phyloP scores from a whole-genome alignment of 2,888 invertebrate genomes.

The Amblyjoppa fuscipennis region DNA sequence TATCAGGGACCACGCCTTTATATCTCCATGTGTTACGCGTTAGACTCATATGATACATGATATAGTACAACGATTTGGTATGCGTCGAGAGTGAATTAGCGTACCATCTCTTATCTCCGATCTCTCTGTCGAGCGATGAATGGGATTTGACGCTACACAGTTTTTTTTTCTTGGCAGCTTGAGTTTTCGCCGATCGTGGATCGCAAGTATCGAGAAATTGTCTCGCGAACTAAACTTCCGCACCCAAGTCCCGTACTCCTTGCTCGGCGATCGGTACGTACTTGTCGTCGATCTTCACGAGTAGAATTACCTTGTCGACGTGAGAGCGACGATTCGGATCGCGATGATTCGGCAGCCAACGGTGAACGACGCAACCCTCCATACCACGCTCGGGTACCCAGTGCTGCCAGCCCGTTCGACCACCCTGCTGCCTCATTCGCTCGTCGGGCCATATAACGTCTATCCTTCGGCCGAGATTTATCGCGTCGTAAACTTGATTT shows the following conservation, averaged over 20 bases:
- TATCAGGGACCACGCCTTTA: background rate
- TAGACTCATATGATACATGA: slow-evolving; percentile 74
- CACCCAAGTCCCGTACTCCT: slow-evolving; percentile 93
- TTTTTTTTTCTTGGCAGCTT: slow-evolving; percentile 48
- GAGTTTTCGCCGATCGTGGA: slow-evolving; percentile 43
- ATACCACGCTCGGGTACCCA: slow-evolving; percentile 97
- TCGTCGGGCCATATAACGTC: slow-evolving; percentile 99
- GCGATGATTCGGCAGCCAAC: slow-evolving; percentile 97
- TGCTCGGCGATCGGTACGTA: slow-evolving; percentile 97
- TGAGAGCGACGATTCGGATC: slow-evolving; percentile 95
- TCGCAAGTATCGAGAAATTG: background rate
- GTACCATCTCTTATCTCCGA: slow-evolving; percentile 22
- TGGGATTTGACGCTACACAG: slow-evolving; percentile 41
- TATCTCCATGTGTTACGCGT: slow-evolving; percentile 7
- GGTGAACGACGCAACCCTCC: slow-evolving; percentile 97
- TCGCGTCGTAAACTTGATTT: slow-evolving; percentile 94
- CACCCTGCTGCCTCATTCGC: slow-evolving; percentile 94
- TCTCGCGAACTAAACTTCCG: slow-evolving; percentile 86
- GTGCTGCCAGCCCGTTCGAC: slow-evolving; percentile 94
- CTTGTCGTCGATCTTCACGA: slow-evolving; percentile 96
- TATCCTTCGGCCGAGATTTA: slow-evolving; percentile 95
- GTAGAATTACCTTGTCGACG: slow-evolving; percentile 95
- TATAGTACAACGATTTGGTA: slow-evolving; percentile 77
- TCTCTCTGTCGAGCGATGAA: slow-evolving; percentile 27
- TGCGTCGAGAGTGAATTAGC: slow-evolving; percentile 53